These are phyloP conservation scores for Oegoconia quadripuncta DNA, from an alignment of 2,888 invertebrate genomes.

Conservation along the genomic window DNA sequence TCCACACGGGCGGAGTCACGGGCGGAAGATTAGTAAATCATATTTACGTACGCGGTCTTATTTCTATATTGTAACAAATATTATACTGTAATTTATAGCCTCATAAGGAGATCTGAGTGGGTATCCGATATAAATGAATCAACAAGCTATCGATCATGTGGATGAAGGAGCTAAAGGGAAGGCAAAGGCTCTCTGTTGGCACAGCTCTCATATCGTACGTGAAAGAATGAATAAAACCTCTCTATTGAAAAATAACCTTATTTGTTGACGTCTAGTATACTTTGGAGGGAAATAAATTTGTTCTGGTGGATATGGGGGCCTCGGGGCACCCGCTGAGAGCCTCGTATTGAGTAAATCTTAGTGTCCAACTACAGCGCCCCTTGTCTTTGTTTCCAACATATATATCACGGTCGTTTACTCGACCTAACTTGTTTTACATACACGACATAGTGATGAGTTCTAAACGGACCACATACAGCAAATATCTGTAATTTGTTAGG, in stretches of 20 bases:
- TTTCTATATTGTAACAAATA: background rate
- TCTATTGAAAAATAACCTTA: conserved; percentile 72
- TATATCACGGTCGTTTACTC: too few relatives aligned
- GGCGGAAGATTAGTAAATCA: background rate
- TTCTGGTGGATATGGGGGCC: conserved; percentile 57
- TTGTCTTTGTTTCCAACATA: too few relatives aligned
- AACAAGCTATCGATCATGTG: conserved; percentile 28
- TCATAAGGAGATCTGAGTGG: background rate
- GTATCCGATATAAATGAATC: conserved; percentile 19
- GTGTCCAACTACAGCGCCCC: conserved; percentile 32
- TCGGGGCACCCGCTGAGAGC: conserved; percentile 48
- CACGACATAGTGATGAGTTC: too few relatives aligned
- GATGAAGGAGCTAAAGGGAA: conserved; percentile 23
- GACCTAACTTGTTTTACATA: too few relatives aligned
- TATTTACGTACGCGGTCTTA: background rate
- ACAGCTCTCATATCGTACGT: conserved; percentile 15
- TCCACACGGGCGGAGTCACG: too few relatives aligned
- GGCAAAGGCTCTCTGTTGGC: conserved; percentile 19
- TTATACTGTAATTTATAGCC: background rate
- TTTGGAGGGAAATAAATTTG: conserved; percentile 71
- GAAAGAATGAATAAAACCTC: conserved; percentile 21
- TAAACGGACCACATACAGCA: too few relatives aligned
- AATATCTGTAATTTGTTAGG: too few relatives aligned
- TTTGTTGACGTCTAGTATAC: conserved; percentile 73
- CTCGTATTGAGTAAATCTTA: conserved; percentile 56